Base-by-base conservation (phyloP, 2,113 vertebrate species). In the Merops nubicus region DNA sequence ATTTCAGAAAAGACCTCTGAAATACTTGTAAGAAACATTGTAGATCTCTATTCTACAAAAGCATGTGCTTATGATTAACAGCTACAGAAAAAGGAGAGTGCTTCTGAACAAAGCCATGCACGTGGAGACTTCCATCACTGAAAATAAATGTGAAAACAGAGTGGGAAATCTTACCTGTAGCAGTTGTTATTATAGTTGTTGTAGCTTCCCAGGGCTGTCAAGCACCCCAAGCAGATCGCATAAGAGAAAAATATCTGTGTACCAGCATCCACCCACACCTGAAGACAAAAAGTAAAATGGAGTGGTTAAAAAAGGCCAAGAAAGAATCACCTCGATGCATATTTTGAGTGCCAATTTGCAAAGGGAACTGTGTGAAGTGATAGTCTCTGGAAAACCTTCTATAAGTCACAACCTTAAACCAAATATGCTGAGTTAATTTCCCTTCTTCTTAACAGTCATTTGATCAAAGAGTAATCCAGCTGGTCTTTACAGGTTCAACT, bases 221-320 rank as follows among this genome's bases (percentile, higher is more conserved):
- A 98, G 93, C 99, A 99, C 43, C 99, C 99, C 98, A 99, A 85
- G 96, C 99, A 99, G 97, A 99, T 99, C 38, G 99, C 99, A 7
- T 99, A 99, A 33, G 99, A 99, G 98, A 99, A 99, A 77, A 99
- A 99, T 89, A 99, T 99, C 97, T 99, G 99, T 0, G 99, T 99
- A 67, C 99, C 99, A 7, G 99, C 99, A 89, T 99, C 99, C 89
- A 99, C 99, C 99, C 99, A 99, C 62, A 99, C 99, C 99, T 99
- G 97, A 10, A 22, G 59, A 25, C 17, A 69, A 56, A 75, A 88
- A 62, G n/a, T n/a, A 85, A 88, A 62, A 86, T 15, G 64, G 15
- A 94, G 17, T 26, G 20, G 68, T 64, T 76, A 80, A 13, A 28
- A 22, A 15, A 81, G 45, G 79, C 62, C 42, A 47, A 19, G 38